Evolutionary conservation across 2,113 vertebrate species (phyloP), one percentile per base, ranked within the genome.

Genomic region (Conger conger): DNA sequence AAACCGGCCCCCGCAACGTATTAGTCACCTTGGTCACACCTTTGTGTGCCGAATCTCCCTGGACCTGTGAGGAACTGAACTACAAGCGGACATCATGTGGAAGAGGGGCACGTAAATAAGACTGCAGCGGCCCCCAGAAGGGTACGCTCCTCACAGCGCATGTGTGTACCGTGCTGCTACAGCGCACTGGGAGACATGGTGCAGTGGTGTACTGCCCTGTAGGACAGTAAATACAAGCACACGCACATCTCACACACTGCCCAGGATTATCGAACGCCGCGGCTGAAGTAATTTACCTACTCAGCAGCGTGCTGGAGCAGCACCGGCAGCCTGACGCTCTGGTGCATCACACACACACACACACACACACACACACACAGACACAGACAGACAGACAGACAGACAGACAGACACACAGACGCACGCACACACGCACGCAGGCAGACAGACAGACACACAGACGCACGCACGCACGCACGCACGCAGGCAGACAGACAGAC

Each of bases 341-440:
- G 90, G 63, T 42, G 77, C 85, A 88, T 91, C 88, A 88, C 89
- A 6, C 76, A 57, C 84, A 77, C 82, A 76, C 83, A 73, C 85
- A 82, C 78, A 83, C 36, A 15, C 18, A 17, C 54, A 57, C 54
- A 16, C 18, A 20, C 18, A 20, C 18, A 57, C 54, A 16, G 3
- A 20, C 54, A 57, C 54, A 57, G 8, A 16, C 54, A 57, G 7
- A 57, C 50, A 53, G 7, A 53, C 16, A 16, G 0, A 53, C 50
- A 53, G 50, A 53, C 73, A 76, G 35, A 30, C 54, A 15, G 7
- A 36, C 57, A 8, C 57, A 35, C 37, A 36, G 23, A 13, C 82
- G 35, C 27, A 45, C 23, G 20, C 0, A 0, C 57, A 6, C 50
- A 53, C 57, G 2, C 13, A 60, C 57, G 13, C 0, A 60, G 15